Base-by-base conservation (phyloP, 2,888 invertebrate genomes). In the Chaetogeoica ovagalla region DNA sequence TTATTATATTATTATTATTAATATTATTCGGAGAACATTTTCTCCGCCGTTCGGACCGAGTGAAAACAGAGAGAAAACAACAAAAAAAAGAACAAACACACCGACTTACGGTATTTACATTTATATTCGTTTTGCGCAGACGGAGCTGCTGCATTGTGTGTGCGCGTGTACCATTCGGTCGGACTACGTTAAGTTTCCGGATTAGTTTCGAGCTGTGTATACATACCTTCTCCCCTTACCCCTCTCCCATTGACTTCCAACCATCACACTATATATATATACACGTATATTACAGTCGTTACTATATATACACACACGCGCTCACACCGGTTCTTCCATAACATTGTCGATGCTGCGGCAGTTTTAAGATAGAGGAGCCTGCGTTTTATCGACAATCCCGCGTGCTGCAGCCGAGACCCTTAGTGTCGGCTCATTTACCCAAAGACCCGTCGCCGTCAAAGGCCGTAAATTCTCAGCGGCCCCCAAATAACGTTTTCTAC, bases 361-460 rank as follows among this genome's bases (percentile, higher is more conserved):
- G 62, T 77, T 77, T 62, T 62, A 55, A 77, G 77, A 70, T 70
- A 19, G 30, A 30, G 30, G 30, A 30, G 79, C 62, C 70, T 79
- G 79, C 79, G 62, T 79, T 79, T 79, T 79, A 79, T 79, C 79
- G 79, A 63, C 70, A 57, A 55, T 21, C 62, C 69, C 69, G 69
- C 37, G 71, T 57, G 71, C 30, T 30, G 30, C 30, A 30, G 30
- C 55, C 71, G 55, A 43, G 11, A 63, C 70, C 77, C 70, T 77
- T 70, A 77, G 77, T 70, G 69, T 79, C 79, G 79, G 79, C 70
- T 79, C 79, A 79, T 79, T 79, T 79, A 71, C 65, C 71, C 62
- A 15, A 39, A 74, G 55, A 63, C 65, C 73, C 43, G 43, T 30
- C 63, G 30, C n/a, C 60, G 63, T 30, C 63, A 52, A 60, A 62